Evolutionary conservation across 2,113 vertebrate genomes (phyloP), one percentile per base, ranked within the genome.

Genomic region (Cariama cristata): DNA sequence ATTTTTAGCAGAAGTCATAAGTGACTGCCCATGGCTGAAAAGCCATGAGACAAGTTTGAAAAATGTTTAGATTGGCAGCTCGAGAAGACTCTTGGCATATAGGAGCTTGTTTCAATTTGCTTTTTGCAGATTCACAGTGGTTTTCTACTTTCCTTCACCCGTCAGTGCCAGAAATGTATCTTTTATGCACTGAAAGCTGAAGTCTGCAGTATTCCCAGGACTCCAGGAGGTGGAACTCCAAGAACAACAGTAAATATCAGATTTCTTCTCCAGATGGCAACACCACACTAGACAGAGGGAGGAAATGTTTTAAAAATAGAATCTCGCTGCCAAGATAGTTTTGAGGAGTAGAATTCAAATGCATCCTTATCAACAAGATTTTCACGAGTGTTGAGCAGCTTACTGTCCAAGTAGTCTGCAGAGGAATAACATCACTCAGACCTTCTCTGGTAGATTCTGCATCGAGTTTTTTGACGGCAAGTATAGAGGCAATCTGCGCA

Each of bases 181-280:
- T 94, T 82, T 88, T 32, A 81, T 27, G 64, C 59, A 53, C 67
- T 42, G 49, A 68, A 92, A 93, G 85, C 73, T 72, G 69, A 88
- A 91, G 67, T 91, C 89, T 95, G 94, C 97, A 92, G 74, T 96
- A 95, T 93, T 97, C 86, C 93, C 94, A 82, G 77, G 91, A 94
- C 94, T 96, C 93, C 84, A 94, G 95, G 86, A 97, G 94, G 64
- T 95, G 88, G 92, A 96, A 96, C 92, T 96, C 91, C 86, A 93
- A 73, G 83, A 96, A 95, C 88, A 96, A 87, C 69, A 93, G 86
- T 92, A 82, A 91, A 68, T 71, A 93, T 72, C 80, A 85, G 69
- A 84, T 92, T 95, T 93, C 52, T 77, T 88, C 79, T 93, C 82
- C 94, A 95, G 95, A 80, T 75, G 79, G 90, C 90, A 97, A 96